Conservation (phyloP, 2,888 invertebrate species). For the Noctua comes region DNA sequence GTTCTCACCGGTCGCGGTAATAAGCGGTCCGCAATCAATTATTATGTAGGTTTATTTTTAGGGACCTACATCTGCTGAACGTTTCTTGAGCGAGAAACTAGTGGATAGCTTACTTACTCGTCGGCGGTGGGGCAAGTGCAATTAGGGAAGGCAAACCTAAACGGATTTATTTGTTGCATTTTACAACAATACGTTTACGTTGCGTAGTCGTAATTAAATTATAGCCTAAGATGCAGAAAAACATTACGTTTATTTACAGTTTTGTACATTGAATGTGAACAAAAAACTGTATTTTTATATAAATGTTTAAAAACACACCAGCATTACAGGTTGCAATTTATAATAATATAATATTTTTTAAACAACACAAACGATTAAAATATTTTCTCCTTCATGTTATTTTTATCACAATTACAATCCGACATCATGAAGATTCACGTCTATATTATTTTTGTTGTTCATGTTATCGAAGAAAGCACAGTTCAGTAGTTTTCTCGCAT, state of each 20-base stretch:
- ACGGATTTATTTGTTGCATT: no score
- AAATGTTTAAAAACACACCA: neutral
- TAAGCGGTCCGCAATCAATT: no score
- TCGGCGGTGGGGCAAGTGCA: no score
- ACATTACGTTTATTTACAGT: neutral
- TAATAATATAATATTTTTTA: neutral
- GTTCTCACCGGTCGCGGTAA: neutral
- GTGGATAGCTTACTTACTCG: no score
- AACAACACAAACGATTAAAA: neutral
- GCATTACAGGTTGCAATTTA: neutral
- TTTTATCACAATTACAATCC: neutral
- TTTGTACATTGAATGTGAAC: no score
- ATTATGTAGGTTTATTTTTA: no score
- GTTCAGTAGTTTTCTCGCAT: conserved; percentile 9
- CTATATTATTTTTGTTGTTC: neutral
- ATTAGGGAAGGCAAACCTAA: no score
- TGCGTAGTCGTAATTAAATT: no score
- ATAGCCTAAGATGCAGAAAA: neutral
- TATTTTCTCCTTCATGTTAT: neutral
- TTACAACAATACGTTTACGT: no score
- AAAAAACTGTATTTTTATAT: no score
- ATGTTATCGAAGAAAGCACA: conserved; percentile 28
- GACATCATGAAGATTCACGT: neutral
- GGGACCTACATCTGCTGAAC: no score
- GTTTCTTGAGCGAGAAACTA: no score